Percentiles rank a stretch among this genome's conserved stretches.
phyloP scores from a whole-genome alignment of 2,113 vertebrate genomes.

The Indicator indicator region DNA sequence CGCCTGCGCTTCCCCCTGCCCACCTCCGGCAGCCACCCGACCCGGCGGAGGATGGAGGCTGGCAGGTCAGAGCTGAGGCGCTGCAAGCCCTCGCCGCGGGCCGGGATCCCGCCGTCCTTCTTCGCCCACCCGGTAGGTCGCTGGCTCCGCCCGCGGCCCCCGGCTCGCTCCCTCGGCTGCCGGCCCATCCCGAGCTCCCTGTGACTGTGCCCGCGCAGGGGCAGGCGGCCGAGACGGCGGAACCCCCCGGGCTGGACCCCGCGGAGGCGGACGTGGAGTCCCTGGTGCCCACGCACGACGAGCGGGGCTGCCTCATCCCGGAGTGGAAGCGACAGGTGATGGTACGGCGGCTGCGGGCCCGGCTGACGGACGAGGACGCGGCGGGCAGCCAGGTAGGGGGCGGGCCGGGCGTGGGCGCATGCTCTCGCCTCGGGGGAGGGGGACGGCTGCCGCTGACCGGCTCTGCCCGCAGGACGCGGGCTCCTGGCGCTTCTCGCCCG shows the following conservation, averaged over 20 bases:
- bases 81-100: conserved; percentile 72
- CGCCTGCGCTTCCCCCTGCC: neutral
- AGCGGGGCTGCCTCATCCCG: conserved; percentile 85
- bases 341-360: conserved; percentile 89
- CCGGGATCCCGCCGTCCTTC: conserved; percentile 71
- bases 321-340: conserved; percentile 99
- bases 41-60: neutral
- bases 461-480: conserved; percentile 39
- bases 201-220: neutral
- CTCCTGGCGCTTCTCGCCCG: conserved; percentile 88
- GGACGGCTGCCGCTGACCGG: neutral
- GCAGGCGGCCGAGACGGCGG: rapidly evolving
- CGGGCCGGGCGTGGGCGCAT: neutral
- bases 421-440: neutral
- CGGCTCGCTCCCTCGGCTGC: neutral
- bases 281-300: conserved; percentile 91
- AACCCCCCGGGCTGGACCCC: conserved; percentile 71
- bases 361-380: conserved; percentile 79
- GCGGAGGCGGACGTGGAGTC: conserved; percentile 83
- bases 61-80: conserved; percentile 72
- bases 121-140: conserved; percentile 44
- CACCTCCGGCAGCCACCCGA: neutral
- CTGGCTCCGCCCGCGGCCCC: neutral
- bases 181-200: neutral
- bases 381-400: conserved; percentile 78